A percentile compares a stretch with the other conserved stretches of the same genome.
Conservation (phyloP, 2,113 vertebrate genomes). For the Psittacara wagleri region DNA sequence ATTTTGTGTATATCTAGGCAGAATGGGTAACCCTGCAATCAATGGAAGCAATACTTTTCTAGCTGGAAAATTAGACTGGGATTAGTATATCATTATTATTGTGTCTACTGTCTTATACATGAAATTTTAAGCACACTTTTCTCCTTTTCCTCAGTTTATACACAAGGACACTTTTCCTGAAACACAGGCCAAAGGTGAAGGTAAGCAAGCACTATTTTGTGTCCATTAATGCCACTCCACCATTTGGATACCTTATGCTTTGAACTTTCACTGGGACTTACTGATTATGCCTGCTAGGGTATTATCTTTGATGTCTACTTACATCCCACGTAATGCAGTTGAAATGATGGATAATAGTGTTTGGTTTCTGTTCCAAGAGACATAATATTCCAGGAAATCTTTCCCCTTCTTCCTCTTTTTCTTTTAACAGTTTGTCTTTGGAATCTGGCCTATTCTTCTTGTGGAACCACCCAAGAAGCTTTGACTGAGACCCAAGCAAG, state of each 20-base stretch:
- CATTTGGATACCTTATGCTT: neutral
- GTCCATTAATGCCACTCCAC: neutral
- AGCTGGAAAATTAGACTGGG: neutral
- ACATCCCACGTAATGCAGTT: neutral
- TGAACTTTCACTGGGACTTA: neutral
- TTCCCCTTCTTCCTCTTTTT: slow-evolving; percentile 29
- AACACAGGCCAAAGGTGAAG: slow-evolving; percentile 92
- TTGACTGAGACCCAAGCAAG: slow-evolving; percentile 68
- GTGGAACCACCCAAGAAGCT: slow-evolving; percentile 86
- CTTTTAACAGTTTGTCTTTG: slow-evolving; percentile 85
- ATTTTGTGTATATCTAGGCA: neutral
- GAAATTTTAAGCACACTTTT: neutral
- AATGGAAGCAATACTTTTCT: neutral
- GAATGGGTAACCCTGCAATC: neutral
- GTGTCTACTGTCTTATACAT: neutral
- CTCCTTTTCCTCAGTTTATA: slow-evolving; percentile 82
- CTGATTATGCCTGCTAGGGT: neutral
- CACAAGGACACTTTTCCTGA: slow-evolving; percentile 93
- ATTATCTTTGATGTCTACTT: neutral
- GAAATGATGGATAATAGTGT: neutral
- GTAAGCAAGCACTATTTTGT: slow-evolving; percentile 65
- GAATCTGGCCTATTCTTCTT: slow-evolving; percentile 91
- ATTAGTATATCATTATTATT: neutral
- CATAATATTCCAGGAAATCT: neutral
- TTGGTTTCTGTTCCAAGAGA: neutral